Evolutionary conservation across 2,113 vertebrate genomes (phyloP), one percentile per base, ranked within the genome.

Genomic region (Pseudopipra pipra): DNA sequence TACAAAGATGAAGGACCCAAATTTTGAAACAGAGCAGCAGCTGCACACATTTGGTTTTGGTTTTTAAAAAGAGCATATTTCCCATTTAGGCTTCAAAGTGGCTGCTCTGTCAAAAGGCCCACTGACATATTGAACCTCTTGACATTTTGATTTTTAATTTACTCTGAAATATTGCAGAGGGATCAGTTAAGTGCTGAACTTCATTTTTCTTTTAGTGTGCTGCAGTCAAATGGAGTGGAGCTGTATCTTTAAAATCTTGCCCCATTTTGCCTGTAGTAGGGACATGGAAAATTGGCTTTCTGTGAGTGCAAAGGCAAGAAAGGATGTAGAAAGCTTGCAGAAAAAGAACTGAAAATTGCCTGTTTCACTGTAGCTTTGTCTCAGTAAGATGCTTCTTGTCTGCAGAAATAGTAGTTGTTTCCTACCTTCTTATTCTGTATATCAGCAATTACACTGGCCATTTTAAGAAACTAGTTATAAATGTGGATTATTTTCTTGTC

Each of bases 101-200:
- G 52, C 85, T 83, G 79, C 67, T 83, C 85, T 94, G 95, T 92
- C 95, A 93, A 90, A 96, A 93, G 88, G 82, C 87, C 85, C 63
- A 51, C 87, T 95, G 96, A 95, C 92, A 89, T 90, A 90, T 88
- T 96, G 93, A 95, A 95, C 87, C 93, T 90, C 94, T 93, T 97
- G 95, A 97, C 96, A 95, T 97, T 92, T 95, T 92, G 91, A 94
- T 95, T 96, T 96, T 96, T 90, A 96, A 95, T 96, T 95, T 94
- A 95, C 83, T 87, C 90, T 92, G 93, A 94, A 94, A 93, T 96
- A 96, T 87, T 91, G 90, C 23, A 0, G 83, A 88, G 76, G 85
- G 75, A 92, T 93, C 73, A 61, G 75, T 83, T 96, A 93, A 95
- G 90, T 93, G 86, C 96, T 87, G 85, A 93, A 93, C 90, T 93